phyloP scores from a whole-genome alignment of 2,113 vertebrate species.

The Lepus timidus region DNA sequence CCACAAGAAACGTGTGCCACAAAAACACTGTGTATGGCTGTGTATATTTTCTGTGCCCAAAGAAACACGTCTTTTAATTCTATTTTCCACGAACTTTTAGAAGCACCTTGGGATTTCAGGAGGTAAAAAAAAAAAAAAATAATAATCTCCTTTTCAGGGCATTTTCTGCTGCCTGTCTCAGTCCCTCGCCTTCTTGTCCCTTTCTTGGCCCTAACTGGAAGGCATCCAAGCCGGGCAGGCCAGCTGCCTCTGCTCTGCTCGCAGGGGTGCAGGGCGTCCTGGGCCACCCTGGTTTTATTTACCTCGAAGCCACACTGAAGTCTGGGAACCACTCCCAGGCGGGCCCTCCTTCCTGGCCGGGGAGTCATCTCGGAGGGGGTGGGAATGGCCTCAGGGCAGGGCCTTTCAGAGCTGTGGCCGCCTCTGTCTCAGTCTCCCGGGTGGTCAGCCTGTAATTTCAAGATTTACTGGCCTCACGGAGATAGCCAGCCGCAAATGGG shows the following conservation, averaged over 20 bases:
- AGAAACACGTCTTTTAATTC: too few species aligned
- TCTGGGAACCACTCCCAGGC: constrained; percentile 85
- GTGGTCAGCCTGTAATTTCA: constrained; percentile 91
- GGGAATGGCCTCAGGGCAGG: constrained; percentile 84
- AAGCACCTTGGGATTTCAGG: not conserved
- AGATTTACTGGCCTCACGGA: constrained; percentile 88
- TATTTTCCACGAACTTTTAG: too few species aligned
- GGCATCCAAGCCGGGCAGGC: constrained; percentile 54
- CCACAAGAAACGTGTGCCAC: too few species aligned
- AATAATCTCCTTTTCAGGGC: not conserved
- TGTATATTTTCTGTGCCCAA: too few species aligned
- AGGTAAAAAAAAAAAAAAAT: not conserved
- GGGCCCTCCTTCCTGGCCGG: constrained; percentile 81
- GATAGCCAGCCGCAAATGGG: constrained; percentile 89
- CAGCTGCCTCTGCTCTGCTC: constrained; percentile 73
- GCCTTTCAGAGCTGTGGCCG: constrained; percentile 86
- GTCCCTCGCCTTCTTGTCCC: not conserved
- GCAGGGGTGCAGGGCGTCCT: constrained; percentile 80
- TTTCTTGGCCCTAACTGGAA: constrained; percentile 26
- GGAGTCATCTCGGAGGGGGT: constrained; percentile 84
- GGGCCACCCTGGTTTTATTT: constrained; percentile 89
- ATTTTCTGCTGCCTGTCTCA: not conserved
- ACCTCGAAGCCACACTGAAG: constrained; percentile 84
- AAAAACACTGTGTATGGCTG: too few species aligned
- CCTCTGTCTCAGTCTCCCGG: constrained; percentile 84